Conservation (phyloP, 2,113 vertebrate species). For the Rhagologus leucostigma region DNA sequence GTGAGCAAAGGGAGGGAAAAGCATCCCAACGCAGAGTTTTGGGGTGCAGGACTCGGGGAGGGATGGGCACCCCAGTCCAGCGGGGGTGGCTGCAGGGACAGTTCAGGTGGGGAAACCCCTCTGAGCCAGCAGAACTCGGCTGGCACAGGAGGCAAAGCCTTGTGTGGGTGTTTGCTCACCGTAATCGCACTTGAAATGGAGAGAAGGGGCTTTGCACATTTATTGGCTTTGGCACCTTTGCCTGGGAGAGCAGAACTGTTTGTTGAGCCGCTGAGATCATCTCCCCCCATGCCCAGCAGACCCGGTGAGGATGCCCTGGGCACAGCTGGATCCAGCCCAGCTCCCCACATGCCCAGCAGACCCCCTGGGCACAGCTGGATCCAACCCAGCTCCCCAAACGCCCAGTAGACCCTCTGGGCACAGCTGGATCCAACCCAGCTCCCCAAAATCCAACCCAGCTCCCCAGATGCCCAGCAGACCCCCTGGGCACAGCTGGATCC, state of each 20-base stretch:
- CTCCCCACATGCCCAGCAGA: not conserved
- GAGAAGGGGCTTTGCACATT: not conserved
- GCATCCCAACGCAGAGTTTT: not conserved
- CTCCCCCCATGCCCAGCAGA: not conserved
- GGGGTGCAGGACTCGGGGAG: not conserved
- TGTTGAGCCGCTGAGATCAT: not conserved
- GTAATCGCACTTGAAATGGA: not conserved
- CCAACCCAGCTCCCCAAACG: not conserved
- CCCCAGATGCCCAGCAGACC: not conserved
- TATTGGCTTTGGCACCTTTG: not conserved
- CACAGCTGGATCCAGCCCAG: not conserved
- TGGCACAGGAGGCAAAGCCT: not conserved
- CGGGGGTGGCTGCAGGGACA: not conserved
- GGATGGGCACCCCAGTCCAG: not conserved
- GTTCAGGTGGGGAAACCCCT: not conserved
- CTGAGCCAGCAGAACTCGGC: not conserved
- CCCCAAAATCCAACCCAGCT: not conserved
- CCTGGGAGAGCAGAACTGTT: not conserved
- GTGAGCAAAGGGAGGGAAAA: not conserved
- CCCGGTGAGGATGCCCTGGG: too few species aligned
- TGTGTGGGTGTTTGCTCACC: fast-evolving
- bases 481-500: not conserved
- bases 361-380: not conserved
- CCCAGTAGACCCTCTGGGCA: not conserved
- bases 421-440: not conserved